These are phyloP conservation scores for Scaptomyza reducta DNA, from an alignment of 2,888 invertebrate species.

Conservation along the genomic window DNA sequence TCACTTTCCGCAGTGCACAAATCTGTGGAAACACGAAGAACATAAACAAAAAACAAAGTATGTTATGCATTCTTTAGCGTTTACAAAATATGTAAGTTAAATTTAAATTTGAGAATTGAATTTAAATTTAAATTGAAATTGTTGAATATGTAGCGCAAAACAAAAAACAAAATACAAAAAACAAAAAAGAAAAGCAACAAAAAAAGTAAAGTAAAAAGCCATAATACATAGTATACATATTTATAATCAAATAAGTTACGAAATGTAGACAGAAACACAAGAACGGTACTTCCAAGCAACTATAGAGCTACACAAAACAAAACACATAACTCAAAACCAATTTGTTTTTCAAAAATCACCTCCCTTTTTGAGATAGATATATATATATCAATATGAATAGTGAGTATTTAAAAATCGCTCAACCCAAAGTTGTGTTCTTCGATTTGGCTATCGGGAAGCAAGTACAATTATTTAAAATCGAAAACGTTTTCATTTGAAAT, in stretches of 20 bases:
- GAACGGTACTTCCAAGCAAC: conserved; percentile 76
- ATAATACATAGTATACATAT: conserved; percentile 16
- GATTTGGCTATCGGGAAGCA: conserved; percentile 3
- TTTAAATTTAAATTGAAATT: conserved; percentile 63
- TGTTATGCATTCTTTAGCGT: conserved; percentile 69
- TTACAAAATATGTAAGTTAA: conserved; percentile 67
- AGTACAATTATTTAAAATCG: background rate
- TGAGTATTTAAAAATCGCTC: conserved; percentile 1
- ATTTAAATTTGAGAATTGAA: conserved; percentile 53
- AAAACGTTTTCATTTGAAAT: background rate
- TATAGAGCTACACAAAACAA: conserved; percentile 64
- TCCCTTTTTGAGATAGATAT: conserved; percentile 8
- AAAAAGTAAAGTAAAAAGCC: conserved; percentile 8
- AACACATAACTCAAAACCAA: conserved; percentile 16
- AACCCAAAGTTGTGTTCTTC: background rate
- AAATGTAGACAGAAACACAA: conserved; percentile 42
- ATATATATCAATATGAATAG: too few relatives aligned
- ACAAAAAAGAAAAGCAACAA: conserved; percentile 29
- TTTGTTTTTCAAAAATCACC: conserved; percentile 10
- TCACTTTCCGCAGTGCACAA: conserved; percentile 23
- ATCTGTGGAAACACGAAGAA: conserved; percentile 28
- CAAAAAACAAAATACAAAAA: conserved; percentile 4
- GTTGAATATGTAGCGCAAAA: conserved; percentile 72
- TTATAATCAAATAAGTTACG: conserved; percentile 70
- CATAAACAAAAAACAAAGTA: conserved; percentile 32